Conservation (phyloP, 2,888 invertebrate species). For the Branchipolynoe longqiensis region DNA sequence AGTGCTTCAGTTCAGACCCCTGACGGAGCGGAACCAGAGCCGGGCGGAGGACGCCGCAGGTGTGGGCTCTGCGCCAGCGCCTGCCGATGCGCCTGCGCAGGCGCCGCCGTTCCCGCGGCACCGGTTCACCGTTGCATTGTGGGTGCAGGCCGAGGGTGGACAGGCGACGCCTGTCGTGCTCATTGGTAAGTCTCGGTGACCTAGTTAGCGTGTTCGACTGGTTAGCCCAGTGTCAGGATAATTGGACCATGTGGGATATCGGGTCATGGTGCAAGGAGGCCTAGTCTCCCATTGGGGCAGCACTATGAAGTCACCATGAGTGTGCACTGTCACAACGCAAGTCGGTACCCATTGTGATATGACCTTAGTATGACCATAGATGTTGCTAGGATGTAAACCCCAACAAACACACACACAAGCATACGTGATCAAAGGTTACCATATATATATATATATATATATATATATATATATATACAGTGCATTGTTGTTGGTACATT, state of each 20-base stretch:
- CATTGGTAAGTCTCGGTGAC: slow-evolving; percentile 70
- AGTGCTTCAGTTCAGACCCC: slow-evolving; percentile 9
- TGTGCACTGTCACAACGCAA: too few relatives aligned
- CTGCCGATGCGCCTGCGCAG: not conserved
- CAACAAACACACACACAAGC: too few relatives aligned
- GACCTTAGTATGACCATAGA: too few relatives aligned
- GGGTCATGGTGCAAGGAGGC: not conserved
- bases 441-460: too few relatives aligned
- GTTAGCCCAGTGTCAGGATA: not conserved
- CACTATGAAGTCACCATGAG: too few relatives aligned
- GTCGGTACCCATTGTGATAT: too few relatives aligned
- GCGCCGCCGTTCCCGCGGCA: slow-evolving; percentile 64
- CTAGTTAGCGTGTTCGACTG: not conserved
- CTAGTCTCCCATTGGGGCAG: too few relatives aligned
- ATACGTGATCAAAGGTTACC: too few relatives aligned
- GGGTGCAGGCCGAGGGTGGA: slow-evolving; percentile 76
- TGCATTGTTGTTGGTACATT: too few relatives aligned
- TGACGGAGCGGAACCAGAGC: not conserved
- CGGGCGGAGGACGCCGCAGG: too few relatives aligned
- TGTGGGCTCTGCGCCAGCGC: not conserved
- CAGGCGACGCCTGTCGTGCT: slow-evolving; percentile 71
- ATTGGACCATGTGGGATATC: not conserved
- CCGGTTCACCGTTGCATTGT: slow-evolving; percentile 72
- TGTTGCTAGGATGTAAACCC: too few relatives aligned
- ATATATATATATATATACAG: too few relatives aligned